Conservation (phyloP, 1,140 invertebrate genomes). For the Macrobrachium rosenbergii region DNA sequence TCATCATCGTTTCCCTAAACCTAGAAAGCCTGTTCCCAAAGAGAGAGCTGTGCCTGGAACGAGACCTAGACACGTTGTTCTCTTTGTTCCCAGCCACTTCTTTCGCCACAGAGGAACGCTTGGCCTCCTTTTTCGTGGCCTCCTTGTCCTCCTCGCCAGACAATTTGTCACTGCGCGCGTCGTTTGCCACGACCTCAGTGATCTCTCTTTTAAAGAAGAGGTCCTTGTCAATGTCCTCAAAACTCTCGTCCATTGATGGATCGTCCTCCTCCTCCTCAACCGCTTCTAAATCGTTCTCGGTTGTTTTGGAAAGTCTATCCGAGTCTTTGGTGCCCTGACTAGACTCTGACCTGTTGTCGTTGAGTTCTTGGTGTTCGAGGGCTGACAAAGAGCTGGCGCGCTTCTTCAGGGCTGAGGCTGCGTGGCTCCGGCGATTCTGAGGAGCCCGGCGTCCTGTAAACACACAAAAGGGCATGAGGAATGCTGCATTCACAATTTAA, state of each 20-base stretch:
- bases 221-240: slow-evolving; percentile 3
- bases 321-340: slow-evolving; percentile 43
- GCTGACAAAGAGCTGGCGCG: slow-evolving; percentile 53
- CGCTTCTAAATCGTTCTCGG: slow-evolving; percentile 18
- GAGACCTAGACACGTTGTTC: background rate
- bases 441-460: slow-evolving; percentile 50
- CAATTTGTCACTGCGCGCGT: too few relatives aligned
- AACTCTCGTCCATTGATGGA: too few relatives aligned
- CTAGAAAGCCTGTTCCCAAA: slow-evolving; percentile 3
- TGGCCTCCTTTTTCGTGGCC: slow-evolving; percentile 21
- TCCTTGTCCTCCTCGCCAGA: background rate
- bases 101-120: slow-evolving; percentile 12
- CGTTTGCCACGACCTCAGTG: too few relatives aligned
- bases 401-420: slow-evolving; percentile 44
- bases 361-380: slow-evolving; percentile 48
- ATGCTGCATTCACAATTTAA: background rate
- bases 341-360: slow-evolving; percentile 60
- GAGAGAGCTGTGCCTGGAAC: slow-evolving; percentile 36
- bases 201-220: background rate
- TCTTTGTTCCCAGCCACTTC: slow-evolving; percentile 27
- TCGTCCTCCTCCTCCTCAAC: background rate
- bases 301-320: slow-evolving; percentile 35
- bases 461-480: background rate
- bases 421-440: slow-evolving; percentile 15
- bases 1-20: slow-evolving; percentile 36